Evolutionary conservation across 2,888 invertebrate species (phyloP).

Genomic region (Lobophora halterata): DNA sequence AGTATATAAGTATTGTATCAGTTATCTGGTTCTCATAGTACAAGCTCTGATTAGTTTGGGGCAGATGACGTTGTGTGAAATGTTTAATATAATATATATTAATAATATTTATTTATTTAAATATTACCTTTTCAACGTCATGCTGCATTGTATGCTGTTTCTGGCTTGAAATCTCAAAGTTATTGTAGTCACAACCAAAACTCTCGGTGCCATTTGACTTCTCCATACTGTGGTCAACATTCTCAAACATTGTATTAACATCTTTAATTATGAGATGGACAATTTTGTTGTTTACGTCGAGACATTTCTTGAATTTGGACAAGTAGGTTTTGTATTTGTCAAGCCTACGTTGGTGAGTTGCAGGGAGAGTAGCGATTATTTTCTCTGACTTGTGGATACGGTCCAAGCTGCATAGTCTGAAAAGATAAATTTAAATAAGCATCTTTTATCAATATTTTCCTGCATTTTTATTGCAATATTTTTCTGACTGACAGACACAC

Average conservation of each 20-base stretch:
- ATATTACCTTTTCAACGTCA: slow-evolving; percentile 71
- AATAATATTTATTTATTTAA: neutral
- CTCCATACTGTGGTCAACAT: slow-evolving; percentile 74
- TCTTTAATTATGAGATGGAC: slow-evolving; percentile 88
- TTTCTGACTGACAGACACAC: too few species aligned
- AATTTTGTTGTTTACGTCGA: slow-evolving; percentile 86
- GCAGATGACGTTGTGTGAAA: too few species aligned
- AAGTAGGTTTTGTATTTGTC: slow-evolving; percentile 88
- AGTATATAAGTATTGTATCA: too few species aligned
- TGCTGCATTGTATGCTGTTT: slow-evolving; percentile 74
- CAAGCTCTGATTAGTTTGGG: too few species aligned
- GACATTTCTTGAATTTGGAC: slow-evolving; percentile 86
- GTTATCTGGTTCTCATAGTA: too few species aligned
- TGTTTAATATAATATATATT: neutral
- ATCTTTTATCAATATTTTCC: neutral
- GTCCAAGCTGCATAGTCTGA: slow-evolving; percentile 87
- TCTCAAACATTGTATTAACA: slow-evolving; percentile 92
- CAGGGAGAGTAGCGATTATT: slow-evolving; percentile 86
- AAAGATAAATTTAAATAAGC: slow-evolving; percentile 27
- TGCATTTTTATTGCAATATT: too few species aligned
- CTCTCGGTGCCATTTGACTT: slow-evolving; percentile 56
- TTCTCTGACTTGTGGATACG: slow-evolving; percentile 88
- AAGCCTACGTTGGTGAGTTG: slow-evolving; percentile 87
- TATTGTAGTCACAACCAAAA: slow-evolving; percentile 67
- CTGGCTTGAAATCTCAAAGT: slow-evolving; percentile 59